Evolutionary conservation across 2,888 invertebrate genomes (phyloP), one percentile per base, ranked within the genome.

Genomic region (Thalpophila matura): DNA sequence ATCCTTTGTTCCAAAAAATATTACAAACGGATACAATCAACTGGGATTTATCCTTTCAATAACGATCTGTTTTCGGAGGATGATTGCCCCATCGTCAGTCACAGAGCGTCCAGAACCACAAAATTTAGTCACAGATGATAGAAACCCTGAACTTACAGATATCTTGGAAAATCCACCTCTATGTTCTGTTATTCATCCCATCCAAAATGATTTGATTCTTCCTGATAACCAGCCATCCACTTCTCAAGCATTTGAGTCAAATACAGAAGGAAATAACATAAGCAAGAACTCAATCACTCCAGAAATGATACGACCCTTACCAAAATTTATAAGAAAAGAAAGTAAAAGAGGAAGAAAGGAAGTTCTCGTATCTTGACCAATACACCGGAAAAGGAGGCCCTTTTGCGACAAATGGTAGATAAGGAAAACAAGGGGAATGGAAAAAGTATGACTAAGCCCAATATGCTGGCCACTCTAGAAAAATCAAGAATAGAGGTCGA

Each of bases 261-360:
- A n/a, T n/a, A n/a, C n/a, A n/a, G n/a, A n/a, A n/a, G n/a, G n/a
- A n/a, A n/a, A n/a, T n/a, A n/a, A n/a, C n/a, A n/a, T n/a, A n/a
- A n/a, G n/a, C n/a, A n/a, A n/a, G n/a, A 26, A 14, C 42, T 43
- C 24, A 22, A 24, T 42, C 14, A 22, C 22, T 24, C 42, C 14
- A 14, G 24, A 42, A 42, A 42, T 14, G 24, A 43, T 27, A 1
- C 43, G 43, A 27, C 26, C 43, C 26, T 43, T 43, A 5, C 43
- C 43, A 26, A 43, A 43, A 27, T 43, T 16, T 16, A 43, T 49
- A 43, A 46, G 43, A 43, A 43, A 43, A 43, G 43, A 14, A 71
- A 65, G 24, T 40, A 51, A 51, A 51, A 51, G 38, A 51, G 50
- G 50, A 40, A 38, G 33, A 58, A 50, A 50, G 50, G 37, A 50